Evolutionary conservation across 2,888 invertebrate species (phyloP).

Genomic region (Tetanocera ferruginea): DNA sequence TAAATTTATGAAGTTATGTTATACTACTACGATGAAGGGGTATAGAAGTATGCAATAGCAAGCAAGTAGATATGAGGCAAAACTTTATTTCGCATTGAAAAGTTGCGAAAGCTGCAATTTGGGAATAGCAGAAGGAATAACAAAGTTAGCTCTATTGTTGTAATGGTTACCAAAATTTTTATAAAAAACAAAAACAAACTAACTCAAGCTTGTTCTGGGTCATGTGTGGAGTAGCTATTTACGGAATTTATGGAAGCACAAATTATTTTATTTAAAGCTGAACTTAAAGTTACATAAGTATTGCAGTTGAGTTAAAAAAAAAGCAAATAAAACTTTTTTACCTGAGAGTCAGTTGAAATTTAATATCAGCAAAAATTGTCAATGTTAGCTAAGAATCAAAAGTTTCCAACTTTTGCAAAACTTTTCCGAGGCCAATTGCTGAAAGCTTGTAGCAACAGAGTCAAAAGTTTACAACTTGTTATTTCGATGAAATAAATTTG

Average conservation of each 20-base stretch:
- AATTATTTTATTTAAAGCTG: too few species aligned
- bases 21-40: neutral
- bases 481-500: too few species aligned
- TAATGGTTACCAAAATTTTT: neutral
- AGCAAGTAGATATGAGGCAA: neutral
- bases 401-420: too few species aligned
- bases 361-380: too few species aligned
- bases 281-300: too few species aligned
- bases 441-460: neutral
- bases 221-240: too few species aligned
- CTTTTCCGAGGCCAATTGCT: too few species aligned
- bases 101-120: slow-evolving; percentile 15
- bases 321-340: too few species aligned
- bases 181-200: neutral
- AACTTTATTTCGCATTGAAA: slow-evolving; percentile 13
- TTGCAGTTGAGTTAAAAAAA: too few species aligned
- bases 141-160: neutral
- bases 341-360: too few species aligned
- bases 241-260: too few species aligned
- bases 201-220: neutral
- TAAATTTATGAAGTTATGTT: neutral
- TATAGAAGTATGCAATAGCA: neutral
- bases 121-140: neutral
- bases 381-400: too few species aligned
- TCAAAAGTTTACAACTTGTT: slow-evolving; percentile 1